Evolutionary conservation across 2,797 vertebrate genomes (phyloP), one percentile per base, ranked within the genome.

Genomic region (Gymnoscopelus braueri): DNA sequence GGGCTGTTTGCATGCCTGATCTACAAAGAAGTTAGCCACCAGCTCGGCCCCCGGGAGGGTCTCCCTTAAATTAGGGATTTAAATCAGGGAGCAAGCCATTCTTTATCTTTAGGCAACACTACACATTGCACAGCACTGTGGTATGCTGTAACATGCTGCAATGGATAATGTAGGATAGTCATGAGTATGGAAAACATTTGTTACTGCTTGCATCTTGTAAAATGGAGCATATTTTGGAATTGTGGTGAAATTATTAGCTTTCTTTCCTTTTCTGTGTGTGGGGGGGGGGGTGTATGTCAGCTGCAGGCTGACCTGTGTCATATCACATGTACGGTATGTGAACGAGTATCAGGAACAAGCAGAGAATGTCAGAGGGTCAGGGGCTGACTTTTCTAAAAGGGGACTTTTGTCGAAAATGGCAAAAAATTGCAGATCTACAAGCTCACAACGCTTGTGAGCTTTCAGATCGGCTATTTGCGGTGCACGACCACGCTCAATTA

Each of bases 51-150:
- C 60, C n/a, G 62, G 75, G 72, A 74, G 63, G 55, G 63, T 74
- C 56, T 77, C 11, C 8, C 78, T 77, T 67, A 51, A 76, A 71
- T 66, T 63, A 69, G 44, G 72, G 29, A 66, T 62, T 12, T 44
- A 44, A 51, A 24, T 49, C 3, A 60, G 51, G 26, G 47, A 51
- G 52, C 23, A 50, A 59, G 14, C 9, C 26, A 57, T 59, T 63
- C 10, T 52, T 44, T n/a, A 0, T 51, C 53, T 49, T 4, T 53
- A 53, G 67, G 39, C n/a, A 8, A 35, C 26, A 8, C 8, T 11
- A 23, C 12, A 23, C 57, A 56, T 79, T 71, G 61, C 63, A 23
- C 67, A 69, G 73, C 12, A 5, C 47, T 26, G 24, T 60, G 54
- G 19, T 64, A 35, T 61, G 57, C 47, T 19, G 3, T 23, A 5